Base-by-base conservation (phyloP, 1,140 invertebrate genomes). In the Goniozus legneri region DNA sequence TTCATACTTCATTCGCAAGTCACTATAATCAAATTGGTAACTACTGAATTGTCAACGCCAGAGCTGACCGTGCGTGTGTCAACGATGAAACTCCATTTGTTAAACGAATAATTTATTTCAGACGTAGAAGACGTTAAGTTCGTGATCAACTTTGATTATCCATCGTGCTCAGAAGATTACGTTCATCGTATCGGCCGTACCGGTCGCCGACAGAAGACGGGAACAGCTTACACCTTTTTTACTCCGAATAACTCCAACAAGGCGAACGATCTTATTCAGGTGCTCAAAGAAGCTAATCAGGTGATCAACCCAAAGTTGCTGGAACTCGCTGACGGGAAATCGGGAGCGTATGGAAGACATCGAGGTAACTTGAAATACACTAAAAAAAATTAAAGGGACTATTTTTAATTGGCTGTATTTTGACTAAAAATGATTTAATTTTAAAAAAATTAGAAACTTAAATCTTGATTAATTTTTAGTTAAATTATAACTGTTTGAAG, bases 61-160 rank as follows among this genome's bases (percentile, higher is more conserved):
- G 24, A 10, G 4, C 4, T 27, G 24, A 27, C 10, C 10, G 10
- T 27, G 4, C 4, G 24, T 10, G 4, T 27, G 10, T 27, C 24
- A 10, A 4, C 10, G 24, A 27, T 27, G n/a, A n/a, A n/a, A n/a
- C n/a, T n/a, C n/a, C n/a, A n/a, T n/a, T n/a, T n/a, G n/a, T n/a
- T 27, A 27, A 27, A 24, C 43, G 12, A 50, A 34, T 38, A 33
- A 49, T 69, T 71, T 47, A 51, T 77, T 82, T 74, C 80, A 98
- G 96, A 99, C 87, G 96, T 99, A 68, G 92, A 97, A 78, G 97
- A 99, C 80, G 95, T 99, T 45, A 98, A 98, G 77, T 98, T 96
- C 83, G 97, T 99, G 31, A 97, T 99, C 69, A 99, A 99, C 82
- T 98, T 92, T 82, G 97, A 99, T 77, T 99, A 98, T 79, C 97